Evolutionary conservation across 2,113 vertebrate genomes (phyloP).

Genomic region (Rana temporaria): DNA sequence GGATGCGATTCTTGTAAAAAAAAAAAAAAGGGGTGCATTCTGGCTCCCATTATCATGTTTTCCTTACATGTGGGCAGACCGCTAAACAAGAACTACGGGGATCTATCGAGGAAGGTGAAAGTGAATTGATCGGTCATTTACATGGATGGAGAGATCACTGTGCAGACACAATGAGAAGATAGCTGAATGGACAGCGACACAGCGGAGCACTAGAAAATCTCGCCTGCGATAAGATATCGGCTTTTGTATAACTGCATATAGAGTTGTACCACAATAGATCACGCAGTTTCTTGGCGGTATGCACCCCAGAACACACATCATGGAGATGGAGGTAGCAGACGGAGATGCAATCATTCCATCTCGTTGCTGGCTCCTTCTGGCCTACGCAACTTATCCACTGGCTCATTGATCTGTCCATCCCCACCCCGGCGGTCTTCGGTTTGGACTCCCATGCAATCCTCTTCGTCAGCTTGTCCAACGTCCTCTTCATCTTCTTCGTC

Average conservation of each 20-base stretch:
- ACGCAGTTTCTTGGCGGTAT: conserved; percentile 6
- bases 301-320: neutral
- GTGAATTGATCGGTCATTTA: conserved; percentile 1
- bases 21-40: conserved; percentile 8
- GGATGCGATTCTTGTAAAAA: conserved; percentile 1
- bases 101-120: neutral
- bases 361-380: conserved; percentile 95
- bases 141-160: conserved; percentile 7
- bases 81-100: conserved; percentile 1
- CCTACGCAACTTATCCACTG: conserved; percentile 91
- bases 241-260: neutral
- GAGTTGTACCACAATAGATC: conserved; percentile 18
- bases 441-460: conserved; percentile 83
- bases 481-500: conserved; percentile 78
- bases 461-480: conserved; percentile 77
- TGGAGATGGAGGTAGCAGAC: conserved; percentile 52
- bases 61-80: neutral
- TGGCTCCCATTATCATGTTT: conserved; percentile 1
- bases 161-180: conserved; percentile 5
- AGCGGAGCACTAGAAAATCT: neutral
- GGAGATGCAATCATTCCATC: conserved; percentile 69
- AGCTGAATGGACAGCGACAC: neutral
- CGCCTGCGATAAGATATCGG: neutral
- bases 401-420: conserved; percentile 96
- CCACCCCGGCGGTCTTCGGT: conserved; percentile 90